phyloP scores from a whole-genome alignment of 1,140 invertebrate species.

The Ceratitis capitata region DNA sequence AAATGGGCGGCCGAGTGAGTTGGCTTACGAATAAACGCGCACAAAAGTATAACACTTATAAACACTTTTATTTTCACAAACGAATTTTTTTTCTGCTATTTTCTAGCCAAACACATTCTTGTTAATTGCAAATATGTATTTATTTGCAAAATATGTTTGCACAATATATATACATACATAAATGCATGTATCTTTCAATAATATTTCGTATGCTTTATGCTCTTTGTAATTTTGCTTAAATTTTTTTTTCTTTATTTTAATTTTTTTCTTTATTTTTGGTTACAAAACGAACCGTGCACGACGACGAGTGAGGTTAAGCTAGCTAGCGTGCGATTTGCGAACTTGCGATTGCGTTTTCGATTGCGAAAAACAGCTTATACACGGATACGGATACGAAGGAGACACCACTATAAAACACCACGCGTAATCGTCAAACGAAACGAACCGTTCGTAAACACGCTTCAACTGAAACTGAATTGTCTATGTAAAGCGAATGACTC shows the following conservation, averaged over 20 bases:
- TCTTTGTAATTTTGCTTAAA: too few relatives aligned
- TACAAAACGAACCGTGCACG: not conserved
- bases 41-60: not conserved
- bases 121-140: too few relatives aligned
- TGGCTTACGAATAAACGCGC: not conserved
- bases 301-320: too few relatives aligned
- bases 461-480: conserved; percentile 25
- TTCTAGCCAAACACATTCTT: too few relatives aligned
- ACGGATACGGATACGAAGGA: too few relatives aligned
- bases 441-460: conserved; percentile 34
- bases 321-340: not conserved
- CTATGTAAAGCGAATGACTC: conserved; percentile 12
- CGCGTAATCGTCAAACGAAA: not conserved
- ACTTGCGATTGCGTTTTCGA: not conserved
- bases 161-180: not conserved
- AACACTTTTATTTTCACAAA: not conserved
- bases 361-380: too few relatives aligned
- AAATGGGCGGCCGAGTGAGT: not conserved
- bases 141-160: not conserved
- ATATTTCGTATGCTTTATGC: not conserved
- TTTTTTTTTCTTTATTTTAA: not conserved
- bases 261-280: not conserved
- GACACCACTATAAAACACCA: not conserved
- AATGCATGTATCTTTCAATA: not conserved
- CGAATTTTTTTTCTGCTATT: too few relatives aligned